Conservation (phyloP, 2,113 vertebrate species). For the Mustela lutreola region DNA sequence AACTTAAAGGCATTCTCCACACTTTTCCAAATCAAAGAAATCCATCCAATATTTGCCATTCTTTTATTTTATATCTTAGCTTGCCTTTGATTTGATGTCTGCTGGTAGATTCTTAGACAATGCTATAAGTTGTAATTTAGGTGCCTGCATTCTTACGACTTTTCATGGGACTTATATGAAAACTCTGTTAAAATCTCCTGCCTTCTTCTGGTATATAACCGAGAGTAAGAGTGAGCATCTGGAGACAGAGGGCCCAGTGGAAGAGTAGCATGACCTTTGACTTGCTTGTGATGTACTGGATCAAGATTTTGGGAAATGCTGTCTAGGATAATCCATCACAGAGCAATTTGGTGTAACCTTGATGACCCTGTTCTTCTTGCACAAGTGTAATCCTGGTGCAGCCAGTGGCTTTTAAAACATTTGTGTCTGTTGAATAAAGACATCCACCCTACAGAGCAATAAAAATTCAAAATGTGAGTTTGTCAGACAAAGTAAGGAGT, state of each 20-base stretch:
- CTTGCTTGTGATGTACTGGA: constrained; percentile 71
- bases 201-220: not conserved
- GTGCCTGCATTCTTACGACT: not conserved
- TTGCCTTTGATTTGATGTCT: not conserved
- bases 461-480: not conserved
- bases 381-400: not conserved
- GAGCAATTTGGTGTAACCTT: constrained; percentile 46
- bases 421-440: not conserved
- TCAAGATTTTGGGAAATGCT: constrained; percentile 72
- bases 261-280: constrained; percentile 66
- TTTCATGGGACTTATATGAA: constrained; percentile 20
- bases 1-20: not conserved
- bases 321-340: constrained; percentile 76
- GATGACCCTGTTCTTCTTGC: constrained; percentile 55
- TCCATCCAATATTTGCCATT: not conserved
- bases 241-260: not conserved
- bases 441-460: not conserved
- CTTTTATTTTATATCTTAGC: not conserved
- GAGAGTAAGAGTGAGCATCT: not conserved
- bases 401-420: not conserved
- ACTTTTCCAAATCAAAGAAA: not conserved
- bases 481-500: not conserved
- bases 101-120: not conserved
- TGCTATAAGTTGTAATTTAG: not conserved
- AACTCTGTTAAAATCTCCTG: not conserved